Evolutionary conservation across 92 coral and sea anemone genomes (phyloP).

Genomic region (Actinostola sp.): DNA sequence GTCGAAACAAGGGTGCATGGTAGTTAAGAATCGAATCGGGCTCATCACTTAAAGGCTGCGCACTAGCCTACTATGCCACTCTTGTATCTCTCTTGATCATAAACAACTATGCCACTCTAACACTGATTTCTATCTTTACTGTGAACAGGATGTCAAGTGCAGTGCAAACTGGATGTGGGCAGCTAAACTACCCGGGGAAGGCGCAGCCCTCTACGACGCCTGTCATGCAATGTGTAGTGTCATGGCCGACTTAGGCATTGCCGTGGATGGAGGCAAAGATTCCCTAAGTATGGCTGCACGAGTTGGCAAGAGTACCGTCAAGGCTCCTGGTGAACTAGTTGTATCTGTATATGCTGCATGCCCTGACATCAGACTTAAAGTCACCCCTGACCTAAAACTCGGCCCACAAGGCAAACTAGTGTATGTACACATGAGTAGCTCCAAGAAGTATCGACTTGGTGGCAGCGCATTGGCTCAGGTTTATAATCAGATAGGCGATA

Average conservation of each 20-base stretch:
- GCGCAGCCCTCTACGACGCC: slow-evolving; percentile 89
- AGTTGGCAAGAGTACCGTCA: slow-evolving; percentile 83
- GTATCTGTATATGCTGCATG: slow-evolving; percentile 95
- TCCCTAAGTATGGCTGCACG: slow-evolving; percentile 99
- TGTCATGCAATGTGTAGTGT: slow-evolving; percentile 91
- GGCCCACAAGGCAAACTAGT: slow-evolving; percentile 39
- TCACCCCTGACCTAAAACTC: slow-evolving; percentile 90
- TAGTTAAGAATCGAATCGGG: no score
- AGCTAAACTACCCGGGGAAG: slow-evolving; percentile 94
- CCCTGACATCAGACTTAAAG: slow-evolving; percentile 87
- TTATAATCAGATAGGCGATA: slow-evolving; percentile 83
- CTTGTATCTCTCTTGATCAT: no score
- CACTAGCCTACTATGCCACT: no score
- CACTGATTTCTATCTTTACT: neutral
- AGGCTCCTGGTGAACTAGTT: slow-evolving; percentile 93
- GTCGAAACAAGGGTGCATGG: no score
- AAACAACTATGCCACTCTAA: neutral
- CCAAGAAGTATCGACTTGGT: slow-evolving; percentile 74
- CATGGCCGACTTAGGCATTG: slow-evolving; percentile 89
- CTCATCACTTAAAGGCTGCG: no score
- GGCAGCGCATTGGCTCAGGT: slow-evolving; percentile 98
- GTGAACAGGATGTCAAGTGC: slow-evolving; percentile 90
- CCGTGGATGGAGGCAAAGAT: slow-evolving; percentile 97
- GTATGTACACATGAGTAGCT: slow-evolving; percentile 33
- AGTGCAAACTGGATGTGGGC: slow-evolving; percentile 99